Percentiles rank a stretch among this genome's conserved stretches.
These are phyloP conservation scores for Aspidapion aeneum DNA, from an alignment of 2,888 invertebrate genomes.

Conservation along the genomic window DNA sequence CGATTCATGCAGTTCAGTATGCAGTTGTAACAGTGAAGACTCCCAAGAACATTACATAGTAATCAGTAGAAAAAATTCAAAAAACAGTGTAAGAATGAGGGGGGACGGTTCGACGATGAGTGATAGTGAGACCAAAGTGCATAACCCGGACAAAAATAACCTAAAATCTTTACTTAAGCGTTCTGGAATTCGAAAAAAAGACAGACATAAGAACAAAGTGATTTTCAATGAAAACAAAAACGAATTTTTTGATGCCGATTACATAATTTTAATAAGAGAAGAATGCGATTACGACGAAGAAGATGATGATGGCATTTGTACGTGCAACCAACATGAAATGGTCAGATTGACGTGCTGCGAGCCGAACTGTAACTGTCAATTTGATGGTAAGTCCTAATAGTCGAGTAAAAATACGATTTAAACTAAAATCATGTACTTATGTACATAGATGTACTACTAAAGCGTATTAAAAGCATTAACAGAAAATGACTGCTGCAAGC, in stretches of 20 bases:
- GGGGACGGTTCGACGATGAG: constrained; percentile 39
- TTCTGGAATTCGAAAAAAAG: constrained; percentile 59
- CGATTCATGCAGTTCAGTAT: constrained; percentile 22
- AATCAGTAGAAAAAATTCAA: constrained; percentile 19
- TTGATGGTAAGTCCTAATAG: neutral
- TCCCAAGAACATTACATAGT: constrained; percentile 23
- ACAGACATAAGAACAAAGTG: constrained; percentile 73
- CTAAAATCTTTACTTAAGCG: constrained; percentile 75
- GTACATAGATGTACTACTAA: no score
- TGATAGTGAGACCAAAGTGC: constrained; percentile 46
- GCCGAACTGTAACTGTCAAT: constrained; percentile 57
- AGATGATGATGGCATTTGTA: constrained; percentile 68
- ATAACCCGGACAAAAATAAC: constrained; percentile 61
- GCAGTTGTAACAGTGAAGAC: constrained; percentile 32
- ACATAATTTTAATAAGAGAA: constrained; percentile 85
- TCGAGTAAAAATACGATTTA: no score
- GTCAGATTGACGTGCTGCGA: constrained; percentile 61
- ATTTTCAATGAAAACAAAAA: constrained; percentile 87
- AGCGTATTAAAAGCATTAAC: no score
- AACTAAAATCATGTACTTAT: no score
- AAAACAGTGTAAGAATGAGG: constrained; percentile 14
- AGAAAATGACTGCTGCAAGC: no score
- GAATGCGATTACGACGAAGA: constrained; percentile 84
- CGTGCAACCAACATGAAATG: constrained; percentile 67
- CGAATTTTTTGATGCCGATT: constrained; percentile 90